Base-by-base conservation (phyloP, 2,797 vertebrate species). In the Phrynocephalus forsythii region DNA sequence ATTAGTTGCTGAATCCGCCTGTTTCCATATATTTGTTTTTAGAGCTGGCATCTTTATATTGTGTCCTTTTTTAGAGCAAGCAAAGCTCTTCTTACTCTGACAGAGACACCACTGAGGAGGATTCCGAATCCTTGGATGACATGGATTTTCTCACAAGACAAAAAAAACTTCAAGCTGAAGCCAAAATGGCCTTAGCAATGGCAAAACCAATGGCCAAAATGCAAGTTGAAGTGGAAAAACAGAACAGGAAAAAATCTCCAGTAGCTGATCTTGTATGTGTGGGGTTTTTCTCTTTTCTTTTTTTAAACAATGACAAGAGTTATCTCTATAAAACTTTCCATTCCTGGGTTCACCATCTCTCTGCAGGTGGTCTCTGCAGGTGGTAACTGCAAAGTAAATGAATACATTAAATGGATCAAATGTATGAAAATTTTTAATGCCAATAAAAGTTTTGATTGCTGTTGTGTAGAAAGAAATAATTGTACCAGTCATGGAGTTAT, bases 151-250 rank as follows among this genome's bases (percentile, higher is more conserved):
- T 99, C 95, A 99, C 97, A 92, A 97, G 98, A 90, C 99, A 99
- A 96, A 99, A 98, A 97, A 99, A 99, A 93, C 96, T 99, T 90
- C 99, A 99, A 93, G 98, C 98, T 0, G 99, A 99, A 95, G 99
- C 99, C 63, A 99, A 99, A 96, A 97, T 99, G 96, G 99, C 99
- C 15, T 94, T 99, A 84, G 98, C 99, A 3, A 99, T 99, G 99
- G 99, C 99, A 22, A 99, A 99, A 83, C 99, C 99, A 84, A 99
- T 99, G 99, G 99, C 99, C 93, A 99, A 99, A 96, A 99, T 99
- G 99, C 99, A 99, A 96, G 98, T 99, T 84, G 98, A 99, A 94
- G 99, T 99, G 96, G 99, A 99, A 93, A 99, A 99, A 90, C 99
- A 99, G 96, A 99, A 99, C 94, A 98, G 99, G 92, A 99, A 99